phyloP scores from a whole-genome alignment of 2,888 invertebrate species.

The Spilarctia lutea region DNA sequence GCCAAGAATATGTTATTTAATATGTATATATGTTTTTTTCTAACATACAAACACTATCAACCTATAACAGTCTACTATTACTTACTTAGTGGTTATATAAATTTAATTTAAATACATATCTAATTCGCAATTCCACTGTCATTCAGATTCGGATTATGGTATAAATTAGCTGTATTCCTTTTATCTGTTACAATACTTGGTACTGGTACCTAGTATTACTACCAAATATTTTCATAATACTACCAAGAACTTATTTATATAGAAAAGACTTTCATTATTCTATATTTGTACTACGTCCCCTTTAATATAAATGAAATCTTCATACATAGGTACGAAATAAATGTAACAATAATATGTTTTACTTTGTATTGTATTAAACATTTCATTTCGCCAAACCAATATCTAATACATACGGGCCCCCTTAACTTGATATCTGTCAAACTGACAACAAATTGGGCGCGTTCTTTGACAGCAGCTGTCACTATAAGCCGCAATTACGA shows the following conservation, averaged over 20 bases:
- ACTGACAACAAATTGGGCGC: slow-evolving; percentile 61
- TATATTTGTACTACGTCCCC: background rate
- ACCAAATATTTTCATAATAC: background rate
- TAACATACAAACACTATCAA: background rate
- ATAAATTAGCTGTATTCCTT: background rate
- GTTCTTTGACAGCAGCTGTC: slow-evolving; percentile 67
- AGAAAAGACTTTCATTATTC: too few relatives aligned
- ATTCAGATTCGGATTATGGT: background rate
- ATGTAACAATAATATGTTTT: background rate
- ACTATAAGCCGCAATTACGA: slow-evolving; percentile 58
- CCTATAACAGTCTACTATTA: too few relatives aligned
- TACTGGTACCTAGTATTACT: background rate
- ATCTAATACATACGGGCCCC: slow-evolving; percentile 4
- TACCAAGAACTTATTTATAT: background rate
- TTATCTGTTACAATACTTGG: background rate
- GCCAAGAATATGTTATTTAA: too few relatives aligned
- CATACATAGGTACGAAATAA: background rate
- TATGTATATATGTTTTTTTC: background rate
- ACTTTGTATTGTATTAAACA: background rate
- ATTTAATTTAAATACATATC: too few relatives aligned
- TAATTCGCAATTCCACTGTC: background rate
- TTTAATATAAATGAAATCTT: background rate
- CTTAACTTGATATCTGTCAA: slow-evolving; percentile 70
- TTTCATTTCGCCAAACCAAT: background rate
- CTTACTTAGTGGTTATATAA: too few relatives aligned